phyloP scores from a whole-genome alignment of 2,113 vertebrate species.

The Phyllostomus discolor region DNA sequence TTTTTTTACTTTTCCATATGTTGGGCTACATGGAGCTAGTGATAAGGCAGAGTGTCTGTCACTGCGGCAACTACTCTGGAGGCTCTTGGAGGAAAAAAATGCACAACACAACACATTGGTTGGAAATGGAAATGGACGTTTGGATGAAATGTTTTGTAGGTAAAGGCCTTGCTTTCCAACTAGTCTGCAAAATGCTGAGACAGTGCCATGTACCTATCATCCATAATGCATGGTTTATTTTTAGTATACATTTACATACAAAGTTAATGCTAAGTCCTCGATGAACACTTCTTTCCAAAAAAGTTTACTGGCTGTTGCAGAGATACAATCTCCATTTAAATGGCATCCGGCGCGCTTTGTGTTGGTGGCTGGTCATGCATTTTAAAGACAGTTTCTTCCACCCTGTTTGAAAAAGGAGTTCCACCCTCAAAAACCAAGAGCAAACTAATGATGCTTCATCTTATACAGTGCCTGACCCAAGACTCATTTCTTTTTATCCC shows the following conservation, averaged over 20 bases:
- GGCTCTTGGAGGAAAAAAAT: constrained; percentile 29
- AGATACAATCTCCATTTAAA: constrained; percentile 63
- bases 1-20: constrained; percentile 76
- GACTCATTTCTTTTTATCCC: background rate
- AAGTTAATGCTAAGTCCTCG: constrained; percentile 66
- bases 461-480: background rate
- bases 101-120: constrained; percentile 54
- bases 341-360: constrained; percentile 34
- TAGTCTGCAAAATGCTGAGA: constrained; percentile 64
- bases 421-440: constrained; percentile 23
- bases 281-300: constrained; percentile 70
- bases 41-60: constrained; percentile 74
- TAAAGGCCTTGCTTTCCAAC: constrained; percentile 65
- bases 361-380: constrained; percentile 67
- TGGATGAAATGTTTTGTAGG: constrained; percentile 69
- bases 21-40: constrained; percentile 67
- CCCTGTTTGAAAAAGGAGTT: constrained; percentile 15
- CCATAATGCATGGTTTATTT: constrained; percentile 67
- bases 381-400: constrained; percentile 60
- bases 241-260: constrained; percentile 71
- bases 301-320: constrained; percentile 66
- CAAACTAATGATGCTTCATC: background rate
- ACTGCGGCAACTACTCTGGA: constrained; percentile 71
- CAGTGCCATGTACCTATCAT: constrained; percentile 67
- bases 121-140: constrained; percentile 65